Percentiles rank a stretch among this genome's conserved stretches.
These are phyloP conservation scores for Imbricaverruca yamaguchii DNA, from an alignment of 2,888 invertebrate species.

Conservation along the genomic window DNA sequence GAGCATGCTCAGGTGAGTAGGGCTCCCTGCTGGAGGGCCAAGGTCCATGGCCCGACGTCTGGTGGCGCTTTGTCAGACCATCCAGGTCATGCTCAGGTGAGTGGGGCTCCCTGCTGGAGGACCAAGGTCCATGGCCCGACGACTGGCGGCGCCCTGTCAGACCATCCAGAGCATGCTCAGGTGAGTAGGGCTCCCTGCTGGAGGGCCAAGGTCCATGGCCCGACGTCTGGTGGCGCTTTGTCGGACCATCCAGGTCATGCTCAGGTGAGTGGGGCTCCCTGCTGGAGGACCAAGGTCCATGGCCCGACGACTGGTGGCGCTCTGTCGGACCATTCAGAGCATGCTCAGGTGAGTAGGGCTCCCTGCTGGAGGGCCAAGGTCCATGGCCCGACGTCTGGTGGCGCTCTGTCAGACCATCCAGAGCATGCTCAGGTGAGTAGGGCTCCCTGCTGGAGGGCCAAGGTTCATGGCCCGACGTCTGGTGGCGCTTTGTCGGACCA, in stretches of 20 bases:
- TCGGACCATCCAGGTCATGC: not conserved
- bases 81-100: not conserved
- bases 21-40: not conserved
- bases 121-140: not conserved
- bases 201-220: not conserved
- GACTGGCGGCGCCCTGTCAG: not conserved
- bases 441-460: not conserved
- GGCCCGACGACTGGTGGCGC: not conserved
- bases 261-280: not conserved
- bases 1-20: not conserved
- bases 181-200: not conserved
- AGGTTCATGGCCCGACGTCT: not conserved
- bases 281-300: not conserved
- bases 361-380: not conserved
- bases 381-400: not conserved
- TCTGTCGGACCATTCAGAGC: not conserved
- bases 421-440: not conserved
- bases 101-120: not conserved
- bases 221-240: not conserved
- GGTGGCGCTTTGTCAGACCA: not conserved
- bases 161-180: not conserved
- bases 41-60: not conserved
- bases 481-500: not conserved
- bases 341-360: not conserved
- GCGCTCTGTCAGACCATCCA: not conserved